Conservation (phyloP, 2,888 invertebrate species). For the Tetragonula carbonaria region DNA sequence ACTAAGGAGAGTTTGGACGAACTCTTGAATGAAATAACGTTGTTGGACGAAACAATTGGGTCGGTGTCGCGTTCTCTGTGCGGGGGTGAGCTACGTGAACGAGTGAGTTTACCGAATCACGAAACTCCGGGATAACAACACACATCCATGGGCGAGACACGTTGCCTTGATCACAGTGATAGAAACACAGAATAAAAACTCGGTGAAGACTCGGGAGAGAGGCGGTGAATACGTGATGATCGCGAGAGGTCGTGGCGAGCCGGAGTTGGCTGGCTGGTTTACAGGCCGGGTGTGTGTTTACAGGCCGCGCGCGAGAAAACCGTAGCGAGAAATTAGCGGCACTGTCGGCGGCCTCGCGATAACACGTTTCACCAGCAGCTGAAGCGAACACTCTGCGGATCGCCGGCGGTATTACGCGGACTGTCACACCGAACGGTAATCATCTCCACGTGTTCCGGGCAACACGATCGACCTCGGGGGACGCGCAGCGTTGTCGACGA, state of each 20-base stretch:
- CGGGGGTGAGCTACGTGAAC: not conserved
- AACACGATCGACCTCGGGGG: slow-evolving; percentile 47
- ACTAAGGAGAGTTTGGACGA: too few species aligned
- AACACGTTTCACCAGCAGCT: not conserved
- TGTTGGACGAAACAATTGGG: too few species aligned
- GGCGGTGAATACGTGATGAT: slow-evolving; percentile 40
- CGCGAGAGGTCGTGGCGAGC: slow-evolving; percentile 67
- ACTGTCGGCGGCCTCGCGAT: not conserved
- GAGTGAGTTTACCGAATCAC: slow-evolving; percentile 24
- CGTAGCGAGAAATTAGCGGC: slow-evolving; percentile 10
- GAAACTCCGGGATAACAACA: slow-evolving; percentile 17
- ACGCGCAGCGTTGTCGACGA: slow-evolving; percentile 41
- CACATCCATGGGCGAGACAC: slow-evolving; percentile 23
- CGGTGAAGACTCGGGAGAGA: slow-evolving; percentile 23
- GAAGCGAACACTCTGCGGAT: not conserved
- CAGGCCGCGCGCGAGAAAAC: slow-evolving; percentile 49
- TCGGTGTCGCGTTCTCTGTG: too few species aligned
- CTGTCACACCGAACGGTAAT: slow-evolving; percentile 43
- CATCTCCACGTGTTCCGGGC: slow-evolving; percentile 63
- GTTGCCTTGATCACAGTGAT: slow-evolving; percentile 13
- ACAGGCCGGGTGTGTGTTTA: slow-evolving; percentile 67
- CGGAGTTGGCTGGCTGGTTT: slow-evolving; percentile 25
- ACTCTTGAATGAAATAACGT: too few species aligned
- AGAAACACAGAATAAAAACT: slow-evolving; percentile 16
- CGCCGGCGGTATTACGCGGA: not conserved